Base-by-base conservation (phyloP, 92 coral and sea anemone genomes). In the Anthopleura xanthogrammica region DNA sequence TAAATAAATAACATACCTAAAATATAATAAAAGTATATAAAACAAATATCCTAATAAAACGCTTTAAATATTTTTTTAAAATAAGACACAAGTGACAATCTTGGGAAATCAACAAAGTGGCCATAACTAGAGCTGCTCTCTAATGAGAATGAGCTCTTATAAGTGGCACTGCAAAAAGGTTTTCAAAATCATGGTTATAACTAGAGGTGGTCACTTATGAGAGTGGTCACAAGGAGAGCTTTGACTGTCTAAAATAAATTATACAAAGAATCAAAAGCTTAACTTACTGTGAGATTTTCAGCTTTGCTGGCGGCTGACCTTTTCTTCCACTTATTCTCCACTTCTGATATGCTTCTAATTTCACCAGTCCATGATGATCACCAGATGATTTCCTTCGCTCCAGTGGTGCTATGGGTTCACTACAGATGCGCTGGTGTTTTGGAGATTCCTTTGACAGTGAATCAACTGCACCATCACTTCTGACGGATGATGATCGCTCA, bases 201-300 rank as follows among this genome's bases (percentile, higher is more conserved):
- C 36, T 29, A 29, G 36, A 29, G 36, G 0, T 29, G 36, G 36
- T 29, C 36, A 29, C 36, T 29, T 29, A 29, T 29, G 36, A 29
- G 36, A 29, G 36, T 29, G 0, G 36, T 1, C 36, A 29, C 36
- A 29, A 29, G 36, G 36, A 29, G 12, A 60, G 4, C 65, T 6
- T 19, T 60, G 65, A 60, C 4, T 60, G 7, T 0, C 65, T 11
- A 60, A 60, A 16, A 60, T 19, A 75, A 41, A 19, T 75, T 1
- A 13, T 19, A 5, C n/a, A 76, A 16, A 8, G 10, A 42, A 76
- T 48, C 19, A 76, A 40, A 3, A 76, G 54, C 5, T 42, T 14
- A 83, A 89, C 98, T 87, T 79, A 93, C 98, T 91, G 98, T n/a
- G 98, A 93, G 68, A 93, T 89, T 83, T 93, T 93, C 41, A 93